Conservation (phyloP, 2,797 vertebrate species). For the Scarus forsteni region DNA sequence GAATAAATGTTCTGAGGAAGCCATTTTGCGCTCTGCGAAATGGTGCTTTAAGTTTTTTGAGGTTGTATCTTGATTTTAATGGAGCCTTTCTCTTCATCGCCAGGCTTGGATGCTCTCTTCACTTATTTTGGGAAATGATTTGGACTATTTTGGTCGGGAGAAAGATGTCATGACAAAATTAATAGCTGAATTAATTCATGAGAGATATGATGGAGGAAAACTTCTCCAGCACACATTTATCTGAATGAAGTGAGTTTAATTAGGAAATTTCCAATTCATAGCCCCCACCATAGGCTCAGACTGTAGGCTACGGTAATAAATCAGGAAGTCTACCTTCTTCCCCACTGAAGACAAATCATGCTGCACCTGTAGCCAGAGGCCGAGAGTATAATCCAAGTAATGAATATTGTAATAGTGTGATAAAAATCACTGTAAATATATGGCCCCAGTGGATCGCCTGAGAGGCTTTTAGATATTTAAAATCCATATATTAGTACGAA, state of each 20-base stretch:
- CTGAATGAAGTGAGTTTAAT: conserved; percentile 3
- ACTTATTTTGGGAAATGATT: background rate
- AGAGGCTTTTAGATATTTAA: conserved; percentile 35
- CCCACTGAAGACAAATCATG: conserved; percentile 28
- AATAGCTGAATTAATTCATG: background rate
- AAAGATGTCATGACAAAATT: background rate
- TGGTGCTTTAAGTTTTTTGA: no score
- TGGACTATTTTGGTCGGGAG: background rate
- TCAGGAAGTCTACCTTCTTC: conserved; percentile 9
- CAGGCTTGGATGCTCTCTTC: background rate
- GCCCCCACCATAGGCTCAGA: background rate
- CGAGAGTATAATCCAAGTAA: conserved; percentile 25
- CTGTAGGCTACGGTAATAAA: conserved; percentile 11
- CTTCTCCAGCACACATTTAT: background rate
- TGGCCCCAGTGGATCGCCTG: conserved; percentile 16
- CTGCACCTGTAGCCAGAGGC: conserved; percentile 32
- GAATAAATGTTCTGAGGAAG: no score
- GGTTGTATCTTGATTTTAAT: no score
- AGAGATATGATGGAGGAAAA: background rate
- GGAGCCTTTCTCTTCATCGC: background rate
- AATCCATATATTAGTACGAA: conserved; percentile 48
- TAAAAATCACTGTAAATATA: conserved; percentile 64
- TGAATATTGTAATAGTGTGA: conserved; percentile 60
- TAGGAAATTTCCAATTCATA: conserved; percentile 3
- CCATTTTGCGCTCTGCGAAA: no score